Percentiles rank a stretch among this genome's conserved stretches.
phyloP scores from a whole-genome alignment of 1,140 invertebrate species.

The Delia radicum region DNA sequence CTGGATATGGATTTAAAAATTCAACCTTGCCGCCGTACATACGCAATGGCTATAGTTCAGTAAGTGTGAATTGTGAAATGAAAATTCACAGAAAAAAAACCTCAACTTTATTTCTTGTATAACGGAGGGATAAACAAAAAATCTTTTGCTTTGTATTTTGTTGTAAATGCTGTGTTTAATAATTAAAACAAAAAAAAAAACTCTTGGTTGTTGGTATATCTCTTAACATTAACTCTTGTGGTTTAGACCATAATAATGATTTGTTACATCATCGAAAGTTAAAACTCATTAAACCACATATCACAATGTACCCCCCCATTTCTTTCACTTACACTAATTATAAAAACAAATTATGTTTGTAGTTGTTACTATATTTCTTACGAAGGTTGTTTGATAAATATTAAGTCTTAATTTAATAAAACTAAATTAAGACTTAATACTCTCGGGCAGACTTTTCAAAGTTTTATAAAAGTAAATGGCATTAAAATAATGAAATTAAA shows the following conservation, averaged over 20 bases:
- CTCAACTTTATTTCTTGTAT: neutral
- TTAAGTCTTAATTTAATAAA: too few species aligned
- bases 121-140: neutral
- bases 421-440: too few species aligned
- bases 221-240: neutral
- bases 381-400: too few species aligned
- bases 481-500: too few species aligned
- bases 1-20: conserved; percentile 74
- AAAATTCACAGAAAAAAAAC: too few species aligned
- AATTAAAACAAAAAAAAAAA: neutral
- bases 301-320: neutral
- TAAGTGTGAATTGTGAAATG: conserved; percentile 45
- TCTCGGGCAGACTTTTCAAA: too few species aligned
- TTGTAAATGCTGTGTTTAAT: neutral
- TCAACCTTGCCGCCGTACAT: conserved; percentile 69
- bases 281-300: neutral
- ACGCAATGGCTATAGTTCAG: conserved; percentile 59
- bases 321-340: neutral
- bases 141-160: conserved; percentile 11
- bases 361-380: too few species aligned
- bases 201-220: neutral
- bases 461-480: too few species aligned
- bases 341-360: too few species aligned
- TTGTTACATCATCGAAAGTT: neutral
- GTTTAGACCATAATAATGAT: neutral